A percentile compares a stretch with the other conserved stretches of the same genome.
Evolutionary conservation across 2,113 vertebrate species (phyloP).

Genomic region (Sorex fumeus): DNA sequence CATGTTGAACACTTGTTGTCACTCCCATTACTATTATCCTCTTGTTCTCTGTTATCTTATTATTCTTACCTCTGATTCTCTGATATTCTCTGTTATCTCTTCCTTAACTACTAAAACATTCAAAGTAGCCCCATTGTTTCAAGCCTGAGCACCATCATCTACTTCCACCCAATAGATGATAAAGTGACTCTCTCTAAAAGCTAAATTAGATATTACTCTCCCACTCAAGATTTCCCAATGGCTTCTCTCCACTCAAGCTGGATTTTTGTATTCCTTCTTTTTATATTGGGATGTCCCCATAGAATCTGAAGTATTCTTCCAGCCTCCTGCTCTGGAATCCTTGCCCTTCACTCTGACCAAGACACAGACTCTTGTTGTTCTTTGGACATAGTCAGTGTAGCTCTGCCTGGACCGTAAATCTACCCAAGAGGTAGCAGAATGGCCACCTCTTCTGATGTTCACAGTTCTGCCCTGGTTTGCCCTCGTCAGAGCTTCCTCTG

Average conservation of each 20-base stretch:
- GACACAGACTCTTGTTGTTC: background rate
- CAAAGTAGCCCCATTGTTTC: background rate
- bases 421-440: background rate
- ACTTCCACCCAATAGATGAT: background rate
- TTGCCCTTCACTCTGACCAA: background rate
- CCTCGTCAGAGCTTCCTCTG: background rate
- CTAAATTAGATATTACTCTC: conserved; percentile 18
- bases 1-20: conserved; percentile 11
- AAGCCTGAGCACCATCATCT: background rate
- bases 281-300: background rate
- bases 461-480: conserved; percentile 44
- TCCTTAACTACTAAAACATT: background rate
- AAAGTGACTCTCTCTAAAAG: background rate
- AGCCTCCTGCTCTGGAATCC: background rate
- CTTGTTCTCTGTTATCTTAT: background rate
- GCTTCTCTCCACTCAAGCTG: background rate
- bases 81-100: background rate
- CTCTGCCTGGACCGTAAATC: background rate
- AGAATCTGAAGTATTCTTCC: background rate
- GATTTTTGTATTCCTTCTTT: background rate
- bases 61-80: no score
- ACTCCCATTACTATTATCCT: background rate
- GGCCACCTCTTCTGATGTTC: background rate
- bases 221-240: conserved; percentile 13
- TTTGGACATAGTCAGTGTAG: background rate